A percentile compares a stretch with the other conserved stretches of the same genome.
Evolutionary conservation across 2,888 invertebrate species (phyloP).

Genomic region (Orthonevra nobilis): DNA sequence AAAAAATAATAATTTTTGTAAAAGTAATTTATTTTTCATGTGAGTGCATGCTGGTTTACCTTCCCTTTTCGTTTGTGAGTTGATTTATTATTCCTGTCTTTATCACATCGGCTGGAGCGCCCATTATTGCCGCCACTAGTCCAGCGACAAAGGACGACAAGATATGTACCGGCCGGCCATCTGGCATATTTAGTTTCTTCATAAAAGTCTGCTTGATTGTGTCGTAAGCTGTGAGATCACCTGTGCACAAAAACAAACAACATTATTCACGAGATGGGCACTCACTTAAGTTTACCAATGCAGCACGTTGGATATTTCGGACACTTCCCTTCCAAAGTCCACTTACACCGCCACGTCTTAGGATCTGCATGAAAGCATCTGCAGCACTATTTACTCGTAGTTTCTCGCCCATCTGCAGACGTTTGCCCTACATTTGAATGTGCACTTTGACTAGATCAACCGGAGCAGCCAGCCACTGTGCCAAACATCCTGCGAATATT

Average conservation of each 20-base stretch:
- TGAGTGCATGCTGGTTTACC: too few species aligned
- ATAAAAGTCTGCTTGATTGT: conserved; percentile 90
- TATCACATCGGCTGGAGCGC: conserved; percentile 96
- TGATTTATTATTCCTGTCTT: conserved; percentile 97
- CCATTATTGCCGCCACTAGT: conserved; percentile 92
- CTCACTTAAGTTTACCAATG: conserved; percentile 87
- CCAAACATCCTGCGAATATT: conserved; percentile 89
- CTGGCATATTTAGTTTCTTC: conserved; percentile 86
- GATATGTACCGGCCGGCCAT: conserved; percentile 89
- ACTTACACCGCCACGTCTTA: conserved; percentile 86
- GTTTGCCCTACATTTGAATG: conserved; percentile 95
- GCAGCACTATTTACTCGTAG: conserved; percentile 88
- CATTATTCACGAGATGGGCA: too few species aligned
- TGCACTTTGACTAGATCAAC: conserved; percentile 96
- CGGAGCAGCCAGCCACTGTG: conserved; percentile 94
- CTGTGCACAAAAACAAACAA: too few species aligned
- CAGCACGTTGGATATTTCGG: conserved; percentile 92
- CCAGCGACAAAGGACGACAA: conserved; percentile 90
- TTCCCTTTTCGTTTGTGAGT: conserved; percentile 88
- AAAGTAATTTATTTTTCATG: too few species aligned
- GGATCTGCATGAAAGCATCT: conserved; percentile 89
- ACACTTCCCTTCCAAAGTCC: conserved; percentile 96
- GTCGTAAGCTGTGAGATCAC: conserved; percentile 93
- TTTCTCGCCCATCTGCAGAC: conserved; percentile 89
- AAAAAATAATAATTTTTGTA: too few species aligned